Base-by-base conservation (phyloP, 2,797 vertebrate species). In the Poeciliopsis presidionis region DNA sequence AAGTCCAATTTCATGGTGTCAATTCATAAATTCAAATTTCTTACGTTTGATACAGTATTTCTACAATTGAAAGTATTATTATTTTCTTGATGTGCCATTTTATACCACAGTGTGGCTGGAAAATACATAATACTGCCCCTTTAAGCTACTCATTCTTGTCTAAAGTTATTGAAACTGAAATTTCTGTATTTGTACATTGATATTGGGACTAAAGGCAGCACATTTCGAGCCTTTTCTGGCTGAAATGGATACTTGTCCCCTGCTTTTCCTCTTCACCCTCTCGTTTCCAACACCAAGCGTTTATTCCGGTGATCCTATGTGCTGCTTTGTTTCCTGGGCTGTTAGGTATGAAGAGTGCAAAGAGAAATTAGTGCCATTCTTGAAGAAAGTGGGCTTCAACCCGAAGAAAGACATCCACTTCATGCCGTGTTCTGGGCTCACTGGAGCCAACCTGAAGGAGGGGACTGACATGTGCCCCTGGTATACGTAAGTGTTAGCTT, bases 351-450 rank as follows among this genome's bases (percentile, higher is more conserved):
- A 99, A 89, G 98, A 99, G 95, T 99, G 98, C 91, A 99, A 99
- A 96, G 98, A 99, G 91, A 99, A 99, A 92, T 95, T 99, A 87
- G 97, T 99, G 94, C 98, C 98, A 89, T 99, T 99, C 95, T 94
- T 99, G 95, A 99, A 99, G 95, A 99, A 99, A 95, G 98, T 99
- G 84, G 98, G 98, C 82, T 99, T 99, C 90, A 99, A 99, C 90
- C 98, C 98, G 67, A 98, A 98, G 93, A 99, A 99, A 93, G 98
- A 99, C 91, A 96, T 99, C 91, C 96, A 99, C 89, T 99, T 99
- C 94, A 99, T 99, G 98, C 98, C 98, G 72, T 99, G 98, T 91
- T 99, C 98, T 2, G 98, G 98, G 85, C 94, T 99, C 86, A 99
- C 97, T 2, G 98, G 98, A 81, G 96, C 98, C 89, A 99, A 99